These are phyloP conservation scores for Sebastes flavidus DNA, from an alignment of 2,797 vertebrate species.

Conservation along the genomic window DNA sequence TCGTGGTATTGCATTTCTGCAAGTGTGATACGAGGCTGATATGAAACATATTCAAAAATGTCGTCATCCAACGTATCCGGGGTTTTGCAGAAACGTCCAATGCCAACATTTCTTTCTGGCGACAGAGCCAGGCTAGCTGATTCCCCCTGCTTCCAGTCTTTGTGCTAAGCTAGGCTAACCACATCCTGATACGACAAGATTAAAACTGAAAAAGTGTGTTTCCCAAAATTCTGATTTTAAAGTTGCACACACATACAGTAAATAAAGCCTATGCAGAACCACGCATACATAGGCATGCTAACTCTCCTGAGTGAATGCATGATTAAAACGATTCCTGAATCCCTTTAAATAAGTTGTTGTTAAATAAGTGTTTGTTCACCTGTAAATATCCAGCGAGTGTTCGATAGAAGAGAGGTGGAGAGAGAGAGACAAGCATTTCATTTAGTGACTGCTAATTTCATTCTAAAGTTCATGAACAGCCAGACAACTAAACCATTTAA, in stretches of 20 bases:
- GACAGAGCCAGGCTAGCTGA: background rate
- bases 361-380: background rate
- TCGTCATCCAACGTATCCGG: too few relatives aligned
- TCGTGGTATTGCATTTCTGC: too few relatives aligned
- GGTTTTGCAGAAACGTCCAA: too few relatives aligned
- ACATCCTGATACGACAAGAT: background rate
- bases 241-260: background rate
- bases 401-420: background rate
- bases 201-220: background rate
- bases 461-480: constrained; percentile 3
- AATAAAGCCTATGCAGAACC: background rate
- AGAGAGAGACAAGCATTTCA: background rate
- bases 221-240: background rate
- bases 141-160: background rate
- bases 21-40: too few relatives aligned
- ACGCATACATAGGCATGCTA: constrained; percentile 1
- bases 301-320: background rate
- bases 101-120: too few relatives aligned
- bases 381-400: background rate
- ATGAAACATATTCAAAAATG: too few relatives aligned
- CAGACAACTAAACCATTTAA: background rate
- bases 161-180: constrained; percentile 8
- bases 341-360: constrained; percentile 15
- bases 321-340: background rate
- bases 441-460: background rate